phyloP scores from a whole-genome alignment of 2,797 vertebrate genomes.

The Notolabrus celidotus region DNA sequence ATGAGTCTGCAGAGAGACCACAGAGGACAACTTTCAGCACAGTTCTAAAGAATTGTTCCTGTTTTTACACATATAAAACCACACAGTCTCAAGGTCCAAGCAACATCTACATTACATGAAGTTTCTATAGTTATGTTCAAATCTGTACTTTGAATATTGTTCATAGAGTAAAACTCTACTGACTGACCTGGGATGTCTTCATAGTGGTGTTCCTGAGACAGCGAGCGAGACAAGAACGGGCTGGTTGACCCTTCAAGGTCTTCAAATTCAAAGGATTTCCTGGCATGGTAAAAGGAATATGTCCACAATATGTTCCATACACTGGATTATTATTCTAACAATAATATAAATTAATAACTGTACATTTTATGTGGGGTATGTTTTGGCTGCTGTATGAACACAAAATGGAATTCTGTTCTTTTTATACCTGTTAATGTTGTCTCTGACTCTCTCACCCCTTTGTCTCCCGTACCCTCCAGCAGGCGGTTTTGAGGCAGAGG shows the following conservation, averaged over 20 bases:
- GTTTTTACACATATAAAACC: not conserved
- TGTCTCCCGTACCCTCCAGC: conserved; percentile 86
- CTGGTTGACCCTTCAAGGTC: conserved; percentile 87
- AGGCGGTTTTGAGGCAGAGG: conserved; percentile 89
- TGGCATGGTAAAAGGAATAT: conserved; percentile 60
- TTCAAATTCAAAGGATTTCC: conserved; percentile 94
- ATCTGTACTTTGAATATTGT: too few species aligned
- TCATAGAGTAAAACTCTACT: too few species aligned
- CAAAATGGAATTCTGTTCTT: not conserved
- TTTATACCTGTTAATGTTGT: conserved; percentile 88
- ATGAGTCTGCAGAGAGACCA: conserved; percentile 67
- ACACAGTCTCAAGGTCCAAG: too few species aligned
- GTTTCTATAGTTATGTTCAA: not conserved
- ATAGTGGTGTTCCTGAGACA: conserved; percentile 95
- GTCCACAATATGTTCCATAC: not conserved
- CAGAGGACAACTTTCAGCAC: conserved; percentile 16
- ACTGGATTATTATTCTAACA: too few species aligned
- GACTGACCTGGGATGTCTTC: conserved; percentile 92
- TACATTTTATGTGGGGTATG: not conserved
- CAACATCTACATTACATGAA: too few species aligned
- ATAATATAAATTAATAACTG: too few species aligned
- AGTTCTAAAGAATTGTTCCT: not conserved
- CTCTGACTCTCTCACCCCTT: conserved; percentile 85
- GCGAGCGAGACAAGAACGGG: conserved; percentile 84
- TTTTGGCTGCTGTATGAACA: too few species aligned